phyloP scores from a whole-genome alignment of 2,888 invertebrate genomes.

The Margaritifera margaritifera region DNA sequence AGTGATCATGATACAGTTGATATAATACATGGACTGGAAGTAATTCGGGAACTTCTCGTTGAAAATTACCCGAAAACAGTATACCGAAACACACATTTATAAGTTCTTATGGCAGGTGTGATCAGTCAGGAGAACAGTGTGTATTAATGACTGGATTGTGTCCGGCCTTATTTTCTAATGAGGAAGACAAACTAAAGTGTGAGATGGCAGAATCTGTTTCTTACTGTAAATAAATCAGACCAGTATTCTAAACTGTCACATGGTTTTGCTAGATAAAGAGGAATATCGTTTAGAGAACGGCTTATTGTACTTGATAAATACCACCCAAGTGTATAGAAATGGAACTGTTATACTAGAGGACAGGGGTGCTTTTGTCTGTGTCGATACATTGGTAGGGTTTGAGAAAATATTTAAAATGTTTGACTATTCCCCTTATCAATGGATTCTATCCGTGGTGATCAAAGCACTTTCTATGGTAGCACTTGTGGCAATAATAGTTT shows the following conservation, averaged over 20 bases:
- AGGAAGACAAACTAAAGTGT: too few species aligned
- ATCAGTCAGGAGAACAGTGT: too few species aligned
- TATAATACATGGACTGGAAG: too few species aligned
- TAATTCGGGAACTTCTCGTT: too few species aligned
- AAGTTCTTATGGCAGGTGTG: too few species aligned
- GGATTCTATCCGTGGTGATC: conserved; percentile 12
- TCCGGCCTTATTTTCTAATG: too few species aligned
- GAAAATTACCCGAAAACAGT: too few species aligned
- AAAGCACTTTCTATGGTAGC: conserved; percentile 12
- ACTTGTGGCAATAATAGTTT: conserved; percentile 3
- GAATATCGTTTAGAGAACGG: conserved; percentile 10
- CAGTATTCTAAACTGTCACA: conserved; percentile 6
- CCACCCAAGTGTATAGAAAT: too few species aligned
- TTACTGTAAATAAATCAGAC: neutral
- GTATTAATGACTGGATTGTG: too few species aligned
- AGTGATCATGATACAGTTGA: too few species aligned
- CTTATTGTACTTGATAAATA: conserved; percentile 3
- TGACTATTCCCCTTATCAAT: conserved; percentile 7
- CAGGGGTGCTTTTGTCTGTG: conserved; percentile 10
- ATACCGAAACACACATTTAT: too few species aligned
- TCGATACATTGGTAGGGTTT: neutral
- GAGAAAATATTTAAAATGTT: conserved; percentile 12
- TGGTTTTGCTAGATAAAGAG: conserved; percentile 6
- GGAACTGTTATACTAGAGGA: too few species aligned
- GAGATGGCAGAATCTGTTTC: neutral